phyloP scores from a whole-genome alignment of 37 sponge, comb jelly and placozoan genomes.

The Crambe crambe region DNA sequence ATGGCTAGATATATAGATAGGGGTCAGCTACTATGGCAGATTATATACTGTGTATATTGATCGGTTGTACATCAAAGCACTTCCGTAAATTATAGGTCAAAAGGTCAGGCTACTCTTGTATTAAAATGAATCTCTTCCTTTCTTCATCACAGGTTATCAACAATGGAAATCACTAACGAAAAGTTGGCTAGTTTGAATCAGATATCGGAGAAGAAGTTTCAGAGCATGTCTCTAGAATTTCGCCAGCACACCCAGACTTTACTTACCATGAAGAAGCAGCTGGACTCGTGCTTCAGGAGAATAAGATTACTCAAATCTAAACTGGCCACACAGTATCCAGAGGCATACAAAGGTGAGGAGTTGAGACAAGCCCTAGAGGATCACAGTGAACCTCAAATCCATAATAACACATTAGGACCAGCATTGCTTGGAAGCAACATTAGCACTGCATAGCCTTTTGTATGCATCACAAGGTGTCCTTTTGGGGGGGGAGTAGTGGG shows the following conservation, averaged over 20 bases:
- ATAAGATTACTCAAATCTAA: constrained; percentile 61
- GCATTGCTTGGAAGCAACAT: too few relatives aligned
- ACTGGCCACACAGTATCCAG: constrained; percentile 39
- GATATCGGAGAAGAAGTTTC: constrained; percentile 44
- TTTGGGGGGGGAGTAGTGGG: too few relatives aligned
- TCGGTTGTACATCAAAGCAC: neutral
- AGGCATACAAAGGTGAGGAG: constrained; percentile 38
- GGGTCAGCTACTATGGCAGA: too few relatives aligned
- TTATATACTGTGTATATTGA: neutral
- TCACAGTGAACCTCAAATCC: too few relatives aligned
- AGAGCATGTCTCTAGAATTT: constrained; percentile 18
- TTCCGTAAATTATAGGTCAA: neutral
- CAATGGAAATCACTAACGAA: constrained; percentile 66
- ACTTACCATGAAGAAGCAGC: constrained; percentile 68
- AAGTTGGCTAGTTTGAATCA: constrained; percentile 56
- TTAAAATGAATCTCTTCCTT: neutral
- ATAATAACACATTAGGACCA: too few relatives aligned
- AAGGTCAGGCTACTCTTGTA: neutral
- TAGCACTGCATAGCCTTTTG: neutral
- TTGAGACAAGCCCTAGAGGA: neutral
- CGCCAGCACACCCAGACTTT: constrained; percentile 47
- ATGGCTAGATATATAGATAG: too few relatives aligned
- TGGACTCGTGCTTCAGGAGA: constrained; percentile 82
- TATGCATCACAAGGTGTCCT: too few relatives aligned
- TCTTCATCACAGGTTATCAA: constrained; percentile 8